These are phyloP conservation scores for Cottoperca gobio DNA, from an alignment of 2,797 vertebrate genomes.

Conservation along the genomic window DNA sequence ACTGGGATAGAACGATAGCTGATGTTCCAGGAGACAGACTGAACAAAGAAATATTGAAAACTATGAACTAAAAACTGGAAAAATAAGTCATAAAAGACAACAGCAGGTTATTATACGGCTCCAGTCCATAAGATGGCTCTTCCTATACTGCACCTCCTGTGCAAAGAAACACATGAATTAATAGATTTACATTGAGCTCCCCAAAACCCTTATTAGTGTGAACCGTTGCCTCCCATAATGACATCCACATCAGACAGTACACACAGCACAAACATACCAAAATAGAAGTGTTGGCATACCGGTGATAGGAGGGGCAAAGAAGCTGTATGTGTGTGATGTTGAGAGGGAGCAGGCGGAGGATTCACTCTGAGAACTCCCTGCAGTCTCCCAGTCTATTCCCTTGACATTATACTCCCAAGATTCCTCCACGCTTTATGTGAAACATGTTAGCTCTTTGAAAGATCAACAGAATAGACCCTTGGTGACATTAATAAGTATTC, in stretches of 20 bases:
- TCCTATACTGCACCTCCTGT: constrained; percentile 22
- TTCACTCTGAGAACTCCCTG: constrained; percentile 29
- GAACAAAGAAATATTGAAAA: not conserved
- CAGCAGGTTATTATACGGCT: not conserved
- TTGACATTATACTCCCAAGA: constrained; percentile 59
- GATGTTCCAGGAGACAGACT: not conserved
- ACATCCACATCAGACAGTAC: constrained; percentile 48
- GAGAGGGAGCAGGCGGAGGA: constrained; percentile 48
- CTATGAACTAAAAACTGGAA: not conserved
- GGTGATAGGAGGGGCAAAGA: constrained; percentile 38
- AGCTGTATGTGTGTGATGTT: constrained; percentile 58
- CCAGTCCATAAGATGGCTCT: not conserved
- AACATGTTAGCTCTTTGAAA: constrained; percentile 65
- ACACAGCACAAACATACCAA: constrained; percentile 60
- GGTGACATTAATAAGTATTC: constrained; percentile 66
- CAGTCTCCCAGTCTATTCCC: constrained; percentile 58
- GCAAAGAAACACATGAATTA: constrained; percentile 50
- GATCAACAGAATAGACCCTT: constrained; percentile 69
- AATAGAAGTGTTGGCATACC: constrained; percentile 60
- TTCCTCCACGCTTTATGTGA: constrained; percentile 48
- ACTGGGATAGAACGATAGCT: not conserved
- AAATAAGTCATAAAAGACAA: not conserved
- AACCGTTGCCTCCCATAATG: constrained; percentile 46
- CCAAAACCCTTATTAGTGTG: constrained; percentile 59
- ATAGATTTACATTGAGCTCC: constrained; percentile 47